Conservation (phyloP, 2,888 invertebrate species). For the Lasioglossum morio region DNA sequence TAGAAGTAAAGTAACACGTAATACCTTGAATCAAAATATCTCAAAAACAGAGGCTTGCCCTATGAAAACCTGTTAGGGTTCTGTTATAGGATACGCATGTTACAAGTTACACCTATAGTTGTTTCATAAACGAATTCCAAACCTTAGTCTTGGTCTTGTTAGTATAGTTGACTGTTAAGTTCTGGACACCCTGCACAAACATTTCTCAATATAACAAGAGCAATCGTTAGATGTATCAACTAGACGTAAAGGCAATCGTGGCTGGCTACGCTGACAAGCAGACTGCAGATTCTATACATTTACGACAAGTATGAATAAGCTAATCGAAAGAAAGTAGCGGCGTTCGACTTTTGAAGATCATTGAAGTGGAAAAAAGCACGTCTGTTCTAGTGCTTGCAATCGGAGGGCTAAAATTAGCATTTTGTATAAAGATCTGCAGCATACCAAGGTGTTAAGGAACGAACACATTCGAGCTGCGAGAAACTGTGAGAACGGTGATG, state of each 20-base stretch:
- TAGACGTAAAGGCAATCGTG: neutral
- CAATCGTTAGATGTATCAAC: slow-evolving; percentile 1
- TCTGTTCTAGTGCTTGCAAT: neutral
- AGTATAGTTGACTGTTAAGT: neutral
- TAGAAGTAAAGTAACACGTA: neutral
- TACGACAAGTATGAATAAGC: neutral
- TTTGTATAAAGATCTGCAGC: slow-evolving; percentile 3
- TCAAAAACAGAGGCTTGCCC: neutral
- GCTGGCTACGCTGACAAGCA: neutral
- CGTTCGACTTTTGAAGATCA: neutral
- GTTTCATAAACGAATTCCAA: neutral
- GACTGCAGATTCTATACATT: neutral
- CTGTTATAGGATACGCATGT: neutral
- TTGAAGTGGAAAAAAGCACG: neutral
- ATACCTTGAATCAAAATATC: neutral
- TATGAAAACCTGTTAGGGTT: neutral
- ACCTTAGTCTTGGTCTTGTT: neutral
- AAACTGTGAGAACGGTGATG: neutral
- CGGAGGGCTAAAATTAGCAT: neutral
- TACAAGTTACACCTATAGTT: neutral
- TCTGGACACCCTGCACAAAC: neutral
- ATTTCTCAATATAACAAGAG: neutral
- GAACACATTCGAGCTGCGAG: neutral
- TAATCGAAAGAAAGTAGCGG: neutral
- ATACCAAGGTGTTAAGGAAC: neutral